Percentiles rank a stretch among this genome's conserved stretches.
Evolutionary conservation across 2,797 vertebrate genomes (phyloP).

Genomic region (Champsocephalus esox): DNA sequence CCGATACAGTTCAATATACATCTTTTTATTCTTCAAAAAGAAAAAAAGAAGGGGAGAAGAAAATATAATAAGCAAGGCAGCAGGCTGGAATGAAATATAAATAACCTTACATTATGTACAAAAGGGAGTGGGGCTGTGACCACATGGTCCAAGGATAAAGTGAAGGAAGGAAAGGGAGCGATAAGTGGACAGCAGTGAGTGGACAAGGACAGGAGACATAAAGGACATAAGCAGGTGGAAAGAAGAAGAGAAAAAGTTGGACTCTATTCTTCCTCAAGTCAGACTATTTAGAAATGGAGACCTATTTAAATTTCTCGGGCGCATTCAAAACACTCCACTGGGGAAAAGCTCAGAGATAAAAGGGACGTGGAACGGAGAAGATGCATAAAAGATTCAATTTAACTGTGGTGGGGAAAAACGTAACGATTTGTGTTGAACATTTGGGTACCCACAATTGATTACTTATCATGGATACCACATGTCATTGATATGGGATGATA

Average conservation of each 20-base stretch:
- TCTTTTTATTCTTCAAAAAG: conserved; percentile 45
- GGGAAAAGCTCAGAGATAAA: conserved; percentile 10
- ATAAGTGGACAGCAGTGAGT: conserved; percentile 35
- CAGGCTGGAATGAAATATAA: conserved; percentile 86
- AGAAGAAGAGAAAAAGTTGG: conserved; percentile 19
- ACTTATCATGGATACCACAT: conserved; percentile 51
- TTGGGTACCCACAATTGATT: conserved; percentile 55
- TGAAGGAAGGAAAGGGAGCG: conserved; percentile 31
- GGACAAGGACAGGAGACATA: conserved; percentile 32
- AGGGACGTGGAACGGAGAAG: conserved; percentile 13
- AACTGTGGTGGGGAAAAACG: not conserved
- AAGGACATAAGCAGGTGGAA: conserved; percentile 23
- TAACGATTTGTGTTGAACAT: conserved; percentile 12
- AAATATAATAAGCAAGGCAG: conserved; percentile 74
- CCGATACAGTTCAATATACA: conserved; percentile 85
- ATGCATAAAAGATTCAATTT: conserved; percentile 10
- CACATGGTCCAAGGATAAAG: conserved; percentile 46
- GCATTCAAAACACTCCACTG: conserved; percentile 28
- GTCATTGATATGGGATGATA: conserved; percentile 65
- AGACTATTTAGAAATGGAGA: conserved; percentile 13
- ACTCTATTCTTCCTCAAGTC: conserved; percentile 21
- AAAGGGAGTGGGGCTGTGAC: conserved; percentile 68
- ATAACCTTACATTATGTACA: conserved; percentile 89
- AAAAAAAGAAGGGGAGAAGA: conserved; percentile 27
- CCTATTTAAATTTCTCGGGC: not conserved